Percentiles rank a stretch among this genome's conserved stretches.
phyloP scores from a whole-genome alignment of 1,140 invertebrate species.

The Oryctes rhinoceros region DNA sequence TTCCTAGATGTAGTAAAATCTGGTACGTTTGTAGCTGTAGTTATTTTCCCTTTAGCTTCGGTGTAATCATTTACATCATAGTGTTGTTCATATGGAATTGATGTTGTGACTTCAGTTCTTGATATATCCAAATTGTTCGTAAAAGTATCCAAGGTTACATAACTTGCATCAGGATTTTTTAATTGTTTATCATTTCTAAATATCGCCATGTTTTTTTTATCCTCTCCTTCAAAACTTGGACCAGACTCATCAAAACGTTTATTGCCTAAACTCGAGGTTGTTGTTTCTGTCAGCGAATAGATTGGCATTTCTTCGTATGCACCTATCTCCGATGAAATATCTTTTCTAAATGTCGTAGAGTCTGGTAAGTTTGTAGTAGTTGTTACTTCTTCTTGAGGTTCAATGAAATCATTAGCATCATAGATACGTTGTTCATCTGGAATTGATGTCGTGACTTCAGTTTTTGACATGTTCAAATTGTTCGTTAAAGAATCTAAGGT shows the following conservation, averaged over 20 bases:
- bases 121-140: background rate
- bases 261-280: too few relatives aligned
- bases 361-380: background rate
- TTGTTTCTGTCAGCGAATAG: too few relatives aligned
- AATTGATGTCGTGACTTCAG: background rate
- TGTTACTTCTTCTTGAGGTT: background rate
- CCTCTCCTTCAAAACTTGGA: background rate
- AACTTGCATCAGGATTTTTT: background rate
- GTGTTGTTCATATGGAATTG: background rate
- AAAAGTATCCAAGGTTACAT: background rate
- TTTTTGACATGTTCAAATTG: background rate
- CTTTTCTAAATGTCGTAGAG: background rate
- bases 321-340: background rate
- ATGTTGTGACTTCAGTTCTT: background rate
- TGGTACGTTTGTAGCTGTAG: background rate
- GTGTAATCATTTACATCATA: background rate
- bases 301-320: background rate
- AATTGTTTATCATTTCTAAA: constrained; percentile 8
- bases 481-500: background rate
- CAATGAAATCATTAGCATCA: background rate
- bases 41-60: background rate
- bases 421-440: background rate
- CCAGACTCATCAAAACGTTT: too few relatives aligned
- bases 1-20: background rate
- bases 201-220: background rate